Conservation (phyloP, 2,888 invertebrate genomes). For the Zygogramma bicolorata region DNA sequence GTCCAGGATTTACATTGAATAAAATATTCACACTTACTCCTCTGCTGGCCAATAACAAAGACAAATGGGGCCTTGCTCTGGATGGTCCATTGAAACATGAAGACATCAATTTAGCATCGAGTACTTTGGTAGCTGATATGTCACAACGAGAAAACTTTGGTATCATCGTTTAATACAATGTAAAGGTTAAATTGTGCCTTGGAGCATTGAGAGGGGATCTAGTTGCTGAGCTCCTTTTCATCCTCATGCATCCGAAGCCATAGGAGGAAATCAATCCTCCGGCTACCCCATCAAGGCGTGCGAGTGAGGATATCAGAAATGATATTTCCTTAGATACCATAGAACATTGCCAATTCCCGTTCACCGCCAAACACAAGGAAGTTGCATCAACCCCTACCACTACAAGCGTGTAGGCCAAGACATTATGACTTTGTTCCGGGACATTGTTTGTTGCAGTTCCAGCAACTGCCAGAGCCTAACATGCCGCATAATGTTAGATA, state of each 20-base stretch:
- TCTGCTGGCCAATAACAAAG: conserved; percentile 95
- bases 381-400: conserved; percentile 85
- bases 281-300: conserved; percentile 66
- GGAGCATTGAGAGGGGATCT: conserved; percentile 95
- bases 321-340: conserved; percentile 84
- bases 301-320: conserved; percentile 66
- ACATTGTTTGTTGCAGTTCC: conserved; percentile 88
- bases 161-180: conserved; percentile 99
- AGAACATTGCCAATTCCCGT: no score
- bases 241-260: conserved; percentile 98
- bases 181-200: conserved; percentile 96
- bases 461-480: no score
- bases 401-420: conserved; percentile 96
- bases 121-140: conserved; percentile 94
- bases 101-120: conserved; percentile 98
- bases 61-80: conserved; percentile 97
- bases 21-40: conserved; percentile 97
- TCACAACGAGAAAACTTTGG: conserved; percentile 97
- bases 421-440: conserved; percentile 96
- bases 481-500: no score
- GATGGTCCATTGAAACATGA: conserved; percentile 99
- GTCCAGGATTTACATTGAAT: conserved; percentile 95
- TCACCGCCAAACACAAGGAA: no score
- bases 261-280: conserved; percentile 76
- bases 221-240: conserved; percentile 97